Base-by-base conservation (phyloP, 23 tunicate species). In the Ciona savignyi region DNA sequence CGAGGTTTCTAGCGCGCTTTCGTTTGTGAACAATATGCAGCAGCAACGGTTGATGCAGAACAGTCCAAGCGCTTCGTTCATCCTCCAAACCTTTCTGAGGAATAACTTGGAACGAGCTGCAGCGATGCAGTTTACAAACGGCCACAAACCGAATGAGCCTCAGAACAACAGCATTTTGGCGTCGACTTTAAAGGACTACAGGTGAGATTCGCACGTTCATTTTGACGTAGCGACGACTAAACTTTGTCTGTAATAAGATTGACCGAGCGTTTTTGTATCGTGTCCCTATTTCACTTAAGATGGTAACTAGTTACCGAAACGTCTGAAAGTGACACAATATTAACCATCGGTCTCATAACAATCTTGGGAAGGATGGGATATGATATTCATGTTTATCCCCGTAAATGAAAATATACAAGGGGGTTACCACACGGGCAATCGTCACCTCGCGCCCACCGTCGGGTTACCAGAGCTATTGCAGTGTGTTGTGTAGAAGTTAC, bases 41-140 rank as follows among this genome's bases (percentile, higher is more conserved):
- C 87, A 87, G 32, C 95, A 87, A 64, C 63, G 95, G 31, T 56
- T 81, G 27, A 30, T 87, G 68, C 79, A 70, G 32, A 72, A 63
- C 74, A 87, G 77, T 64, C 82, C 86, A 29, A 79, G 79, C 56
- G 93, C 93, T 11, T 70, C 81, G 65, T 80, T 73, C 64, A 71
- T 87, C 60, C 70, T 87, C 33, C 95, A 87, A 81, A 66, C 78
- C 51, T 67, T 87, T 26, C 62, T 76, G 69, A 29, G 78, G 30
- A 81, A 48, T 67, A 81, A 68, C 56, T 67, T 62, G 27, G 80
- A 82, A 68, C 56, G 80, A 15, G 70, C 70, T 2, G 75, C 87
- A 19, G 87, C 80, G 20, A 74, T 82, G 75, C 78, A 68, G 34
- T 61, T 67, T 70, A 9, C 76, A n/a, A 48, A 49, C 15, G 73